These are phyloP conservation scores for Ctenopoma multispine DNA, from an alignment of 2,797 vertebrate species.

Conservation along the genomic window DNA sequence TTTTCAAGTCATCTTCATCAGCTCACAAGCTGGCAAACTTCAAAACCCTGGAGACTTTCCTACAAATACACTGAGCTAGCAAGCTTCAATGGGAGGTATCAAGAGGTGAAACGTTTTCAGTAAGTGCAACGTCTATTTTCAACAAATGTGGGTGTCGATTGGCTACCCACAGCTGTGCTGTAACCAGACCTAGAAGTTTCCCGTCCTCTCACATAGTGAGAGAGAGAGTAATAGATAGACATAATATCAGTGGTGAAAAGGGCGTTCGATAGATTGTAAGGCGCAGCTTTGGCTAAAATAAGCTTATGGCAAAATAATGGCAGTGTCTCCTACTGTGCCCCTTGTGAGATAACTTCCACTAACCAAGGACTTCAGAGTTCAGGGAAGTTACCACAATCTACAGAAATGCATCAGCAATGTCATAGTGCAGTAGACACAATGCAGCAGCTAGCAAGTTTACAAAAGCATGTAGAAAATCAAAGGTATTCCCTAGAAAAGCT, in stretches of 20 bases:
- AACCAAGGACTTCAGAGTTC: conserved; percentile 39
- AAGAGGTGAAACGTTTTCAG: conserved; percentile 53
- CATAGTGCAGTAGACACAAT: conserved; percentile 54
- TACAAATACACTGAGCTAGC: conserved; percentile 41
- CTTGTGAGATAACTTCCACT: conserved; percentile 26
- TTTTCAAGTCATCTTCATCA: conserved; percentile 57
- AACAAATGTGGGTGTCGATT: conserved; percentile 48
- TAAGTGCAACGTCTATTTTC: conserved; percentile 64
- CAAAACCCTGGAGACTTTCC: conserved; percentile 16
- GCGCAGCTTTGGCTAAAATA: conserved; percentile 76
- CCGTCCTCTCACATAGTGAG: conserved; percentile 58
- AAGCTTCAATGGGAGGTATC: conserved; percentile 64
- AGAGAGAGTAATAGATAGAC: conserved; percentile 13
- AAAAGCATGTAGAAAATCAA: conserved; percentile 54
- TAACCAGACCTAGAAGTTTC: conserved; percentile 43
- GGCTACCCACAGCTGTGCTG: conserved; percentile 41
- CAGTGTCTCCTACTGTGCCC: conserved; percentile 51
- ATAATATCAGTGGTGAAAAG: conserved; percentile 28
- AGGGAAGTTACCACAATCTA: conserved; percentile 26
- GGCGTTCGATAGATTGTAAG: conserved; percentile 72
- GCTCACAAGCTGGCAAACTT: conserved; percentile 29
- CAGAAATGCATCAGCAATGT: conserved; percentile 32
- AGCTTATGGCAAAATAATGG: conserved; percentile 62
- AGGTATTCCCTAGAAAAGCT: conserved; percentile 42
- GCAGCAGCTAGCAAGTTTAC: conserved; percentile 60